phyloP scores from a whole-genome alignment of 2,888 invertebrate species.

The Phaedon cochleariae region DNA sequence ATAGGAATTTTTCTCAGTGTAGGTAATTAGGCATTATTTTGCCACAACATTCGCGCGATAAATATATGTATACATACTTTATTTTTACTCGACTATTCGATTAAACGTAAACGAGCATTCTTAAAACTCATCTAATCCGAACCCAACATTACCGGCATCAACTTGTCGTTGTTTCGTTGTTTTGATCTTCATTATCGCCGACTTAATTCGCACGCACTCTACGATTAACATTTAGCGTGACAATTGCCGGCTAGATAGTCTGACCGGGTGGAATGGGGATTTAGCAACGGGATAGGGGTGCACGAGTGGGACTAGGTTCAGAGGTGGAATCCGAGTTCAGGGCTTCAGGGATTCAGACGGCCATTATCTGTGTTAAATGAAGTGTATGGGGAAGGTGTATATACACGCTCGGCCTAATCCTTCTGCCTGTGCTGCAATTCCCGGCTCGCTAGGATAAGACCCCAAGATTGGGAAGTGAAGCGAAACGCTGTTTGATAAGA shows the following conservation, averaged over 20 bases:
- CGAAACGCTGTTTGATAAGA: conserved; percentile 60
- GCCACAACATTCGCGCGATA: too few species aligned
- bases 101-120: not conserved
- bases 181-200: conserved; percentile 59
- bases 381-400: conserved; percentile 61
- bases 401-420: conserved; percentile 59
- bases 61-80: too few species aligned
- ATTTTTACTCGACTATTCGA: too few species aligned
- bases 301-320: not conserved
- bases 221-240: conserved; percentile 56
- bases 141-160: conserved; percentile 43
- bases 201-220: conserved; percentile 60
- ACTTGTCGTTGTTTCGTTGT: conserved; percentile 53
- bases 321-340: conserved; percentile 49
- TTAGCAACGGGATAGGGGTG: not conserved
- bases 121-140: conserved; percentile 35
- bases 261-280: conserved; percentile 46
- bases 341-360: conserved; percentile 63
- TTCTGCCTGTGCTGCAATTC: conserved; percentile 60
- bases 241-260: conserved; percentile 47
- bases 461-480: conserved; percentile 60
- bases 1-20: too few species aligned
- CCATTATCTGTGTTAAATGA: conserved; percentile 63
- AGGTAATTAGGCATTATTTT: too few species aligned
- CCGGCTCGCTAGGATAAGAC: conserved; percentile 58